Percentiles rank a stretch among this genome's conserved stretches.
Evolutionary conservation across 2,888 invertebrate genomes (phyloP).

Genomic region (Salticus scenicus): DNA sequence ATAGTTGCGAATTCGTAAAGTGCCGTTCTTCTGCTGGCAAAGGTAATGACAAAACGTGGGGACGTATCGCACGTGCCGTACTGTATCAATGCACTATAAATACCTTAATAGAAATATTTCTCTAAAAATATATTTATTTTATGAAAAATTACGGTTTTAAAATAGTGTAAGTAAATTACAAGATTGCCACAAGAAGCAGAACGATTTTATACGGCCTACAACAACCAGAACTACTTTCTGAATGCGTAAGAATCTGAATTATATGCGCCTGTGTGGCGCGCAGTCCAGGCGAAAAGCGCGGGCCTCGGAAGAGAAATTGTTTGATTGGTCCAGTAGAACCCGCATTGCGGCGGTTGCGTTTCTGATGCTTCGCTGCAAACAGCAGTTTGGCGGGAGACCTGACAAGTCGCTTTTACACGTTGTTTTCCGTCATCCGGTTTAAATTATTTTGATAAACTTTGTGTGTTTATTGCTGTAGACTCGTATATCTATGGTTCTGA

Average conservation of each 20-base stretch:
- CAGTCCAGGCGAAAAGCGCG: constrained; percentile 55
- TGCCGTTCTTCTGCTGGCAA: constrained; percentile 29
- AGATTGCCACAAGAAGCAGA: not conserved
- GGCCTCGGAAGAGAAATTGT: constrained; percentile 15
- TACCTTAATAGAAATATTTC: not conserved
- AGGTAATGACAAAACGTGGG: constrained; percentile 49
- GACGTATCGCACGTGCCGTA: constrained; percentile 27
- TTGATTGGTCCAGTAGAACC: constrained; percentile 56
- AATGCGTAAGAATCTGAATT: constrained; percentile 40
- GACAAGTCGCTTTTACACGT: constrained; percentile 28
- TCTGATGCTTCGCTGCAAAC: constrained; percentile 41
- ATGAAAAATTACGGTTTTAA: not conserved
- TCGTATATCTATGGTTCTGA: no score
- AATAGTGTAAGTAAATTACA: no score
- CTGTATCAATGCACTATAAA: constrained; percentile 57
- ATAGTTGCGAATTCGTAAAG: constrained; percentile 28
- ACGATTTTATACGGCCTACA: constrained; percentile 29
- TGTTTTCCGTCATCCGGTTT: constrained; percentile 10
- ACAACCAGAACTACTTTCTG: constrained; percentile 48
- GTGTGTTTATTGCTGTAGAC: no score
- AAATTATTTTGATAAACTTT: not conserved
- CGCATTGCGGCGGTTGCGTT: constrained; percentile 52
- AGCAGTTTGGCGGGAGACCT: constrained; percentile 41
- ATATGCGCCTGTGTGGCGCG: constrained; percentile 40
- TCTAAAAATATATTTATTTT: not conserved